A percentile compares a stretch with the other conserved stretches of the same genome.
Evolutionary conservation across 2,888 invertebrate genomes (phyloP).

Genomic region (Operophtera brumata): DNA sequence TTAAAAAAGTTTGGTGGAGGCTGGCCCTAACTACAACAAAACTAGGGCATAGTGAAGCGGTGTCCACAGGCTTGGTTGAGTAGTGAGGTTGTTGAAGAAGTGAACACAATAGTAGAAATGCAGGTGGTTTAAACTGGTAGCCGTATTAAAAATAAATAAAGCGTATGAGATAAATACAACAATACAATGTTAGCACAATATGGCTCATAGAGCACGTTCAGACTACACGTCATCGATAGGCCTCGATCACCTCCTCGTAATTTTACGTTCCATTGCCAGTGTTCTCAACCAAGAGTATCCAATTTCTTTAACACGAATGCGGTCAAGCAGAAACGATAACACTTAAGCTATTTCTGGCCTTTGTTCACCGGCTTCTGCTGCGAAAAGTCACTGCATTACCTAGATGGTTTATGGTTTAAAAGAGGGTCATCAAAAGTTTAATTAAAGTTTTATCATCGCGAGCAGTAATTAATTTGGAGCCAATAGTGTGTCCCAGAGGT

Average conservation of each 20-base stretch:
- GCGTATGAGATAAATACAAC: slow-evolving; percentile 57
- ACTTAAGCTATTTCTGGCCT: slow-evolving; percentile 60
- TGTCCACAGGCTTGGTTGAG: too few species aligned
- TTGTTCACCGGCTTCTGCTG: slow-evolving; percentile 50
- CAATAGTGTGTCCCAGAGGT: slow-evolving; percentile 18
- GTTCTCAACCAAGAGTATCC: slow-evolving; percentile 70
- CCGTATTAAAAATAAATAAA: slow-evolving; percentile 56
- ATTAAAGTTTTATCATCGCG: slow-evolving; percentile 57
- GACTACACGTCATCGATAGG: slow-evolving; percentile 47
- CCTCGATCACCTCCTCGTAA: slow-evolving; percentile 62
- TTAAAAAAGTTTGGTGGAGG: too few species aligned
- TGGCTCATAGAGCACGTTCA: slow-evolving; percentile 38
- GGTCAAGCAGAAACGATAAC: slow-evolving; percentile 66
- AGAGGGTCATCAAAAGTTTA: slow-evolving; percentile 59
- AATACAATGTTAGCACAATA: slow-evolving; percentile 53
- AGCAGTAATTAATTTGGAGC: slow-evolving; percentile 32
- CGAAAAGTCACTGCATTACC: slow-evolving; percentile 16
- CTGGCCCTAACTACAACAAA: too few species aligned
- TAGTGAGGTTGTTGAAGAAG: not conserved
- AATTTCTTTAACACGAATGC: slow-evolving; percentile 68
- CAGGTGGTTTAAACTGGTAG: slow-evolving; percentile 42
- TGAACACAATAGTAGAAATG: slow-evolving; percentile 25
- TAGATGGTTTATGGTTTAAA: slow-evolving; percentile 31
- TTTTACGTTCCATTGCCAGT: slow-evolving; percentile 73
- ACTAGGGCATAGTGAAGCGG: not conserved